These are phyloP conservation scores for Aspidiotus destructor DNA, from an alignment of 2,888 invertebrate species.

Conservation along the genomic window DNA sequence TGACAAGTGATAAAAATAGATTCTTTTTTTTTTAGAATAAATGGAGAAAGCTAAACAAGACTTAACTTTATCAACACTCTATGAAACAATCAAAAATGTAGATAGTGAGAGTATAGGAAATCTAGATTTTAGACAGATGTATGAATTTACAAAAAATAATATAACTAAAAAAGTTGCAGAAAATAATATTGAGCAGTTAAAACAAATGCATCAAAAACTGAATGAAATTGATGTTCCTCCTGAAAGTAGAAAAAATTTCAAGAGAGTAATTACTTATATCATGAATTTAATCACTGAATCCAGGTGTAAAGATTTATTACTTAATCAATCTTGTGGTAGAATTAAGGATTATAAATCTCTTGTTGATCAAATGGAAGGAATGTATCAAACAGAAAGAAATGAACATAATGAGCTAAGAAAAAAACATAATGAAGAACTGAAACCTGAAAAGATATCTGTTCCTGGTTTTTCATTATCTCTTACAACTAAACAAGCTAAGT, in stretches of 20 bases:
- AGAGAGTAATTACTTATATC: constrained; percentile 8
- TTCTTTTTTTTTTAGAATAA: constrained; percentile 6
- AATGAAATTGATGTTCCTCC: constrained; percentile 10
- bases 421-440: constrained; percentile 15
- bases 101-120: constrained; percentile 6
- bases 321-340: constrained; percentile 15
- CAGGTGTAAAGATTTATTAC: constrained; percentile 15
- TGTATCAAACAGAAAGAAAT: constrained; percentile 13
- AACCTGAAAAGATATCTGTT: constrained; percentile 13
- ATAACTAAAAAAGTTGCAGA: constrained; percentile 8
- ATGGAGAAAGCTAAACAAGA: constrained; percentile 7
- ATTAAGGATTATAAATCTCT: constrained; percentile 11
- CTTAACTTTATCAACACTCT: constrained; percentile 13
- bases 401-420: constrained; percentile 14
- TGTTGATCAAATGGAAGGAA: constrained; percentile 15
- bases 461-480: constrained; percentile 8
- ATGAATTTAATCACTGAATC: constrained; percentile 12
- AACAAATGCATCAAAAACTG: constrained; percentile 11
- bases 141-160: constrained; percentile 17
- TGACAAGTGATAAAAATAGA: not conserved
- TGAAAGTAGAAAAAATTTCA: constrained; percentile 12
- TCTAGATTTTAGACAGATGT: constrained; percentile 8
- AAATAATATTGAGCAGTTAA: constrained; percentile 14
- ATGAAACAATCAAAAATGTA: constrained; percentile 14
- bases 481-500: constrained; percentile 6